Evolutionary conservation across 2,797 vertebrate genomes (phyloP).

Genomic region (Chloroceryle inda): DNA sequence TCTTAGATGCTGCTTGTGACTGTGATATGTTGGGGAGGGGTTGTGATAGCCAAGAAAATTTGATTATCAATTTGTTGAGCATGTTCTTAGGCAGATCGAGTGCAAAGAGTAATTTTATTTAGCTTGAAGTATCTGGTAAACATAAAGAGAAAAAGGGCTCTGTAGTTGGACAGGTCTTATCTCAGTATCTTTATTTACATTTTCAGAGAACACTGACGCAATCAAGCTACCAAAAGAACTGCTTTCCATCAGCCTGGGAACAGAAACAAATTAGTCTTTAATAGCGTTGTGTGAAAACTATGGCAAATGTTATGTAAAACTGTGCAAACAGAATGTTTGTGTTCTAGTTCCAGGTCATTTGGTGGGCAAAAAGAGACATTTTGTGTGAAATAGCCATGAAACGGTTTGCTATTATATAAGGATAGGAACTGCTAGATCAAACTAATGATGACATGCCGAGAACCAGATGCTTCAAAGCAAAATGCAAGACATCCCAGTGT

Average conservation of each 20-base stretch:
- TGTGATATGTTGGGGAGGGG: not conserved
- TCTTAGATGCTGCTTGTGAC: not conserved
- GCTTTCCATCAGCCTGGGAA: conserved; percentile 64
- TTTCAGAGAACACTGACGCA: conserved; percentile 66
- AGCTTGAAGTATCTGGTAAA: conserved; percentile 77
- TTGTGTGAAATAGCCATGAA: conserved; percentile 58
- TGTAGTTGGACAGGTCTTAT: conserved; percentile 63
- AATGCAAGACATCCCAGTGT: conserved; percentile 49
- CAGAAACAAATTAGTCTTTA: conserved; percentile 71
- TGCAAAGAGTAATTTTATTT: conserved; percentile 76
- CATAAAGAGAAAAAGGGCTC: conserved; percentile 59
- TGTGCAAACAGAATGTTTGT: conserved; percentile 67
- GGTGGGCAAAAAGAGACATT: conserved; percentile 50
- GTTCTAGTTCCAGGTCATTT: conserved; percentile 72
- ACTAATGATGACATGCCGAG: not conserved
- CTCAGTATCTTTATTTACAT: conserved; percentile 74
- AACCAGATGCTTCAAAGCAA: conserved; percentile 57
- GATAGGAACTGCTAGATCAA: conserved; percentile 37
- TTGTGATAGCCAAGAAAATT: conserved; percentile 46
- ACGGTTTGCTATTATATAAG: conserved; percentile 40
- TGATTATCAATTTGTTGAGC: conserved; percentile 58
- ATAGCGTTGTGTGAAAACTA: conserved; percentile 63
- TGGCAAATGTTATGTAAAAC: conserved; percentile 69
- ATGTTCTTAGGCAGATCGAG: conserved; percentile 66
- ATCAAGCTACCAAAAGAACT: conserved; percentile 53